A percentile compares a stretch with the other conserved stretches of the same genome.
phyloP scores from a whole-genome alignment of 2,113 vertebrate species.

The Helogale parvula region DNA sequence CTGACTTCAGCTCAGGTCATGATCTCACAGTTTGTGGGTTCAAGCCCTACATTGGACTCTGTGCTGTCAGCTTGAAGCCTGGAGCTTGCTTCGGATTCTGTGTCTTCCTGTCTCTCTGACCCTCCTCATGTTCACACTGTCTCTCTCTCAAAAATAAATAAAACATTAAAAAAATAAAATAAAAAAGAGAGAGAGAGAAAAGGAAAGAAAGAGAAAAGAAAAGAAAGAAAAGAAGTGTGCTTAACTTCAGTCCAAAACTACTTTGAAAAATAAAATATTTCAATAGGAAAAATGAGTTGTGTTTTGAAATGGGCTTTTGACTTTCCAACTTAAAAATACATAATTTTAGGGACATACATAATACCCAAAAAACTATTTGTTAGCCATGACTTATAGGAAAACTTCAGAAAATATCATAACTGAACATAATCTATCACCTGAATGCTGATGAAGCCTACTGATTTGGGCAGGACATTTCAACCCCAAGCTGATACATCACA shows the following conservation, averaged over 20 bases:
- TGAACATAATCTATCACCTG: background rate
- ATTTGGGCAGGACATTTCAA: background rate
- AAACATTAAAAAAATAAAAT: too few species aligned
- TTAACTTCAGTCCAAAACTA: slow-evolving; percentile 12
- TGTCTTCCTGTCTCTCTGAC: too few species aligned
- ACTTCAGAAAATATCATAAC: background rate
- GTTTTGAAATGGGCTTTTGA: slow-evolving; percentile 35
- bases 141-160: too few species aligned
- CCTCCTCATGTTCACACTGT: too few species aligned
- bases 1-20: too few species aligned
- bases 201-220: too few species aligned
- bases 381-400: background rate
- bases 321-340: background rate
- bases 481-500: background rate
- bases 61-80: too few species aligned
- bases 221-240: background rate
- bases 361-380: background rate
- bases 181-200: background rate
- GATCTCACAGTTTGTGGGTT: too few species aligned
- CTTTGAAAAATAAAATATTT: slow-evolving; percentile 38
- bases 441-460: background rate
- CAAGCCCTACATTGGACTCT: too few species aligned
- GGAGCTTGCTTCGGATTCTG: too few species aligned
- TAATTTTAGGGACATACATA: background rate
- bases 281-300: slow-evolving; percentile 12